Evolutionary conservation across 2,888 invertebrate genomes (phyloP), one percentile per base, ranked within the genome.

Genomic region (Leucophenga maculata): DNA sequence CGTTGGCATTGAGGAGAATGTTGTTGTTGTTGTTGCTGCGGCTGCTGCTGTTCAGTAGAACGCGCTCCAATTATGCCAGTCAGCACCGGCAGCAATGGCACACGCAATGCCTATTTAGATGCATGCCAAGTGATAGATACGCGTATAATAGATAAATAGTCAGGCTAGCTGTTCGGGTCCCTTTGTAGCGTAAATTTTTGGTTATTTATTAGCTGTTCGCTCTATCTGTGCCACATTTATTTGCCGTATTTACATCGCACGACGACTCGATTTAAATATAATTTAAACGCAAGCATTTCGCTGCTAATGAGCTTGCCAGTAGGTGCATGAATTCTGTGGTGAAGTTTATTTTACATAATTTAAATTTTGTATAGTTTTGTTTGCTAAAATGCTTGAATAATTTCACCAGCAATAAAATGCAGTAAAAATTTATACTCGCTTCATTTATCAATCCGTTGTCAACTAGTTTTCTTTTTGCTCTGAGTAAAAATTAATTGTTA

Each of bases 91-190:
- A 54, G 57, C 67, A 39, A 44, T 18, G 31, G 52, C 55, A 32
- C 83, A 84, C 79, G 84, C 83, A 77, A 82, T 62, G 73, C 73
- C 79, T 73, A 81, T 84, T 84, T 77, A 77, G 84, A 83, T 83
- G 82, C 82, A 83, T 68, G 74, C 72, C 39, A 72, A 65, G 18
- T 62, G 74, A 74, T 72, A 72, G 18, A 9, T 16, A 44, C 50
- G 1, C 50, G 1, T n/a, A 26, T 8, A 64, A 66, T 39, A 75
- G 81, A 79, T 81, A 78, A 69, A 55, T 69, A 14, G 55, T 22
- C 18, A 60, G 22, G 67, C 71, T 20, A 16, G 31, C 13, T 50
- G 72, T 68, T 50, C 59, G 67, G 65, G 50, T 59, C 26, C 76
- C 76, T 78, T 78, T 78, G 78, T 82, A 73, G 80, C 78, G 80